Evolutionary conservation across 2,113 vertebrate species (phyloP).

Genomic region (Nibea albiflora): DNA sequence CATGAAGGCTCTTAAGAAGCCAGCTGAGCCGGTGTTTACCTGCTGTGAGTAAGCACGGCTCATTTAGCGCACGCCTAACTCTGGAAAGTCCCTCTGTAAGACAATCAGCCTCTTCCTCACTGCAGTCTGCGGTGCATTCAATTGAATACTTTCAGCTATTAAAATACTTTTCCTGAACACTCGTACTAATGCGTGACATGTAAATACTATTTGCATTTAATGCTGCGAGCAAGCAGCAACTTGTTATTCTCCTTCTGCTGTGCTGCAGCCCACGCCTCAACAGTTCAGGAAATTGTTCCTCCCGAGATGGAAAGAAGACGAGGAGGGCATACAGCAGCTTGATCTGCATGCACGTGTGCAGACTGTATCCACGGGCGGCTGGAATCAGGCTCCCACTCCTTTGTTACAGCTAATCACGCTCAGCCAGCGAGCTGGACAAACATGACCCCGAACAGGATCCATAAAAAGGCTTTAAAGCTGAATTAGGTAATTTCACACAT

Average conservation of each 20-base stretch:
- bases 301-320: neutral
- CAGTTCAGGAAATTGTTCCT: slow-evolving; percentile 18
- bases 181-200: slow-evolving; percentile 1
- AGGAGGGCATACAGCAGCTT: neutral
- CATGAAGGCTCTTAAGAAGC: slow-evolving; percentile 29
- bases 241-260: slow-evolving; percentile 6
- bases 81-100: slow-evolving; percentile 45
- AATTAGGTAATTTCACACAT: slow-evolving; percentile 21
- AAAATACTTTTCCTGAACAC: slow-evolving; percentile 1
- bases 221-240: neutral
- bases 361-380: neutral
- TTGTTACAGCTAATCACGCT: neutral
- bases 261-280: slow-evolving; percentile 2
- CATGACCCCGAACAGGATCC: neutral
- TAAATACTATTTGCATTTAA: slow-evolving; percentile 27
- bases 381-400: neutral
- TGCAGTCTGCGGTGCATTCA: slow-evolving; percentile 33
- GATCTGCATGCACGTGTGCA: slow-evolving; percentile 22
- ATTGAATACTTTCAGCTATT: slow-evolving; percentile 21
- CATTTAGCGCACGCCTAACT: slow-evolving; percentile 6
- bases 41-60: slow-evolving; percentile 5
- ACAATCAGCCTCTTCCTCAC: slow-evolving; percentile 8
- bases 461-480: slow-evolving; percentile 29
- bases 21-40: slow-evolving; percentile 40
- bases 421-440: no score